phyloP scores from a whole-genome alignment of 2,113 vertebrate species.

The Macaca nemestrina region DNA sequence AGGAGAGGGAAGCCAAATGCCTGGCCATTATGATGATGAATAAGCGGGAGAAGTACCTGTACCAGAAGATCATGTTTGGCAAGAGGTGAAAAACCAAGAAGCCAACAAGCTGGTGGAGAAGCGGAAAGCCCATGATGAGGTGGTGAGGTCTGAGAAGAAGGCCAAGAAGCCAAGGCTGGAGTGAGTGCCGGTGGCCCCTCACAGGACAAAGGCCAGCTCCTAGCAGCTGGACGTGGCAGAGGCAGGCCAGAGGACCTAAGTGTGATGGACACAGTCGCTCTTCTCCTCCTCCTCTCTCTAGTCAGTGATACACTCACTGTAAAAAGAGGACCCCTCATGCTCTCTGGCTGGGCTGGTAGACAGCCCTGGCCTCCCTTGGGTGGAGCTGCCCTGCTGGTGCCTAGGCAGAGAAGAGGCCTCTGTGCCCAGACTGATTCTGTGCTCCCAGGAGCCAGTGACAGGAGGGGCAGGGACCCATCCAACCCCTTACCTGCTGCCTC shows the following conservation, averaged over 20 bases:
- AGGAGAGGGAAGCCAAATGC: conserved; percentile 95
- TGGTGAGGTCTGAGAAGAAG: conserved; percentile 89
- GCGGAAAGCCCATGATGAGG: conserved; percentile 92
- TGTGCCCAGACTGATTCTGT: no score
- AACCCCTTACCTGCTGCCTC: background rate
- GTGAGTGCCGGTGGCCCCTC: background rate
- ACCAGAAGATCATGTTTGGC: conserved; percentile 98
- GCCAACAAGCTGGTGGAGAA: conserved; percentile 95
- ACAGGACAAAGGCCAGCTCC: background rate
- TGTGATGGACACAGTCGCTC: background rate
- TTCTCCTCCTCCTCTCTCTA: background rate
- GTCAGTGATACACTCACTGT: background rate
- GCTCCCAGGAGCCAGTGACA: background rate
- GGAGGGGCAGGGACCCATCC: background rate
- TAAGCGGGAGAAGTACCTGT: conserved; percentile 97
- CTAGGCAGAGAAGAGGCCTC: background rate
- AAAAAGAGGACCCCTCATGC: background rate
- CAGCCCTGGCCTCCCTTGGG: background rate
- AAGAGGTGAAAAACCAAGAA: conserved; percentile 95
- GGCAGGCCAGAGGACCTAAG: background rate
- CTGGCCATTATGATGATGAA: conserved; percentile 99
- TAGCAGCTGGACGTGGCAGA: background rate
- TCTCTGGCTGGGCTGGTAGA: background rate
- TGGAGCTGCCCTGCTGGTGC: background rate
- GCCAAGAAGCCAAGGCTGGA: conserved; percentile 82